Percentiles rank a stretch among this genome's conserved stretches.
Evolutionary conservation across 2,888 invertebrate genomes (phyloP).

Genomic region (Agrenia bidenticulata): DNA sequence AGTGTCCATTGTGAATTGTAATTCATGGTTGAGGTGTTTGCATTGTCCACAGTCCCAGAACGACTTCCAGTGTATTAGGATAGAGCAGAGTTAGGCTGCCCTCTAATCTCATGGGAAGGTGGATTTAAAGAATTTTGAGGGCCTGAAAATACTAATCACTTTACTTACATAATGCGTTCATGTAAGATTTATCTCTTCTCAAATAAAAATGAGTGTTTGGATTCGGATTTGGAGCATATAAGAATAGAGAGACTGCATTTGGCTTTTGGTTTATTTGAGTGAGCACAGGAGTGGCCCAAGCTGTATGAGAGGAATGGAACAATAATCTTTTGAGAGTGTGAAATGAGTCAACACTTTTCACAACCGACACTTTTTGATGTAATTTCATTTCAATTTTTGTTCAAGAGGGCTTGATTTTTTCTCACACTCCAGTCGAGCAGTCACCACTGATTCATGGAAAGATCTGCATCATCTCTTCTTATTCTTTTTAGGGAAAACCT

Average conservation of each 20-base stretch:
- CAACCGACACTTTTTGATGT: constrained; percentile 9
- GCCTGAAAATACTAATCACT: too few species aligned
- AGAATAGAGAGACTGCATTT: background rate
- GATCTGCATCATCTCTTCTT: constrained; percentile 11
- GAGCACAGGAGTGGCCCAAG: constrained; percentile 15
- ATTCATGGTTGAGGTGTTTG: too few species aligned
- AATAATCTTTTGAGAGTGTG: constrained; percentile 43
- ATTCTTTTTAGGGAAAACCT: background rate
- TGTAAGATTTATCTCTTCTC: too few species aligned
- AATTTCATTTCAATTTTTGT: constrained; percentile 27
- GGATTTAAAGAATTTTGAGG: too few species aligned
- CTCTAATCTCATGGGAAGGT: too few species aligned
- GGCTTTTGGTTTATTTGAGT: background rate
- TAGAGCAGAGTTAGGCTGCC: too few species aligned
- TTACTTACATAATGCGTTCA: too few species aligned
- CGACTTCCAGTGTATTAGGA: too few species aligned
- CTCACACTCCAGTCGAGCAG: constrained; percentile 20
- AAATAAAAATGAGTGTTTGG: background rate
- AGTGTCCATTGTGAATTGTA: too few species aligned
- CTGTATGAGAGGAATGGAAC: constrained; percentile 28
- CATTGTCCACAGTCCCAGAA: too few species aligned
- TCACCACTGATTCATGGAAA: constrained; percentile 5
- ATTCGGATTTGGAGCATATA: background rate
- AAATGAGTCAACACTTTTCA: constrained; percentile 44
- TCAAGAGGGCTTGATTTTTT: constrained; percentile 28